A percentile compares a stretch with the other conserved stretches of the same genome.
Evolutionary conservation across 2,113 vertebrate species (phyloP).

Genomic region (Rynchops niger): DNA sequence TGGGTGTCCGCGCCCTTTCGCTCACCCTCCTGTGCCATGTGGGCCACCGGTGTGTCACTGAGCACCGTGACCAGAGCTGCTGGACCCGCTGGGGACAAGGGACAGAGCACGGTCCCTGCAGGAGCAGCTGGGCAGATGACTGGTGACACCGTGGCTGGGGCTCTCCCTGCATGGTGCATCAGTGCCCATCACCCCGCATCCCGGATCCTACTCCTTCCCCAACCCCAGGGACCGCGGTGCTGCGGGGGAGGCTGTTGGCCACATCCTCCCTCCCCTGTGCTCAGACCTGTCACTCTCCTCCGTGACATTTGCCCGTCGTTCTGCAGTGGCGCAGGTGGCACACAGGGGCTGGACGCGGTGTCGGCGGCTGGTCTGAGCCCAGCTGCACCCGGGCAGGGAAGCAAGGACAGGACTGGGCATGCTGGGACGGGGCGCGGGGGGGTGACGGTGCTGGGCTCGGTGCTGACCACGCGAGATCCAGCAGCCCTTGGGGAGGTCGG

Average conservation of each 20-base stretch:
- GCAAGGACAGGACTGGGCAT: rapidly evolving
- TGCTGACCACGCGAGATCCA: neutral
- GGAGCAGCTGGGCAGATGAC: neutral
- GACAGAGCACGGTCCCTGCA: neutral
- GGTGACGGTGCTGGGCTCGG: neutral
- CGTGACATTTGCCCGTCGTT: rapidly evolving
- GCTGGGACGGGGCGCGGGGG: rapidly evolving
- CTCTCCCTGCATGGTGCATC: neutral
- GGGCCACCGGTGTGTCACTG: neutral
- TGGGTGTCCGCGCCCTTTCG: neutral
- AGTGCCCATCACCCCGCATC: neutral
- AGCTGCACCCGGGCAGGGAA: neutral
- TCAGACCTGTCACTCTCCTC: neutral
- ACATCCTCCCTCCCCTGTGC: rapidly evolving
- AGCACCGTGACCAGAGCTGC: neutral
- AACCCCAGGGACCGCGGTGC: rapidly evolving
- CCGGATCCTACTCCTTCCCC: neutral
- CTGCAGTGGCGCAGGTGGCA: neutral
- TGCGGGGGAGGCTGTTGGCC: neutral
- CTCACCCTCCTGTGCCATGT: neutral
- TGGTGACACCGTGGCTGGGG: neutral
- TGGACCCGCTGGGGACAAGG: rapidly evolving
- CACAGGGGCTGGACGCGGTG: neutral
- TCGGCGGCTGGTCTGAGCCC: rapidly evolving
- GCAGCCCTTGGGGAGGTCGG: neutral